Base-by-base conservation (phyloP, 2,113 vertebrate species). In the Ifrita kowaldi region DNA sequence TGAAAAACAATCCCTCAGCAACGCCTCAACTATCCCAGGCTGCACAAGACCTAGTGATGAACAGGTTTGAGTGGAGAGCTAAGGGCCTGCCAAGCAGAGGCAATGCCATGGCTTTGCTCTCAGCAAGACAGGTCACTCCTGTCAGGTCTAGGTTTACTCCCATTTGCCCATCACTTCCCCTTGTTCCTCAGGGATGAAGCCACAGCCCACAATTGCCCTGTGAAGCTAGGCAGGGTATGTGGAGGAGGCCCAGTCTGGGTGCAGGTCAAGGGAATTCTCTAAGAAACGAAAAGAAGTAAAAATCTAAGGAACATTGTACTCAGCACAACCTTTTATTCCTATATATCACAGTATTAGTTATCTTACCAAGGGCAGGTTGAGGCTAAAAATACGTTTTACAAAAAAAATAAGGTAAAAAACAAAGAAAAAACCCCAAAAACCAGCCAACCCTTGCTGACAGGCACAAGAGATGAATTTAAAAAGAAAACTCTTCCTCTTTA, bases 61-160 rank as follows among this genome's bases (percentile, higher is more conserved):
- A 46, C 35, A 33, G 2, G 0, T 19, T 0, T 73, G 21, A 69
- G 26, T 2, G 5, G 44, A 78, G 10, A 47, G 41, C 6, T 20
- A 49, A 69, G 10, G 18, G n/a, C 4, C 59, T 94, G 49, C n/a
- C 22, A n/a, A 14, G 27, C 24, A 55, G 59, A 53, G 11, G 27
- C n/a, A 80, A 35, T 8, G 14, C n/a, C 46, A 37, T 1, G 2
- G 33, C 17, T n/a, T 75, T 8, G 1, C 22, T 93, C 47, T 75
- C 28, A 39, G 33, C 0, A 0, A 77, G 59, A 16, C 1, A 5
- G 0, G 0, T 10, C 12, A n/a, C 16, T 39, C 24, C 33, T 39
- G 13, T 37, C 68, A 53, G 30, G 79, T 30, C 9, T 33, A 27
- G 13, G 9, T 56, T 79, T 85, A n/a, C n/a, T 57, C 42, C 22